Conservation (phyloP, 2,888 invertebrate genomes). For the Drosophila imparisetae region DNA sequence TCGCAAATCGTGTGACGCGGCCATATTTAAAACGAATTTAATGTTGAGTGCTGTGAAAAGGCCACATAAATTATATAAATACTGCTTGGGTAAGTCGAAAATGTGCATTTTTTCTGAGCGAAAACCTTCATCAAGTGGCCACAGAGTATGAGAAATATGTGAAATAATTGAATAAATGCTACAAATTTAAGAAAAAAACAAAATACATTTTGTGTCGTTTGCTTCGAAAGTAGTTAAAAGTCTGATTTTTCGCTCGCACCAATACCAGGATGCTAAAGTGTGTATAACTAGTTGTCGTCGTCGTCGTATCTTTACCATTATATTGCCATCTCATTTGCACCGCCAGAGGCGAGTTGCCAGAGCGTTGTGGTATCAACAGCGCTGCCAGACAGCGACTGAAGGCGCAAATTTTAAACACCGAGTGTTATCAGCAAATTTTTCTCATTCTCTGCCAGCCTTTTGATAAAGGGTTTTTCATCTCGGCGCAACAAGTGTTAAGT, state of each 20-base stretch:
- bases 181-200: conserved; percentile 16
- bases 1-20: conserved; percentile 68
- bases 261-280: conserved; percentile 69
- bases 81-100: conserved; percentile 60
- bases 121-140: conserved; percentile 27
- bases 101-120: conserved; percentile 15
- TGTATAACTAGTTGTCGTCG: conserved; percentile 74
- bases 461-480: conserved; percentile 1
- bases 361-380: conserved; percentile 23
- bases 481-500: conserved; percentile 30
- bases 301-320: conserved; percentile 42
- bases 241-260: conserved; percentile 76
- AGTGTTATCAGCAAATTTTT: conserved; percentile 33
- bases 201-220: conserved; percentile 50
- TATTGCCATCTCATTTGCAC: conserved; percentile 53
- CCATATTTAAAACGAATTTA: conserved; percentile 73
- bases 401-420: conserved; percentile 37
- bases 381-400: conserved; percentile 34
- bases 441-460: conserved; percentile 36
- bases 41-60: conserved; percentile 48
- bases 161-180: background rate
- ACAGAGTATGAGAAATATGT: conserved; percentile 37
- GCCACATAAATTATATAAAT: conserved; percentile 72
- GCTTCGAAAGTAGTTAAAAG: conserved; percentile 61
- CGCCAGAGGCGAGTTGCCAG: conserved; percentile 36